Evolutionary conservation across 2,888 invertebrate species (phyloP), one percentile per base, ranked within the genome.

Genomic region (Penaeus monodon): DNA sequence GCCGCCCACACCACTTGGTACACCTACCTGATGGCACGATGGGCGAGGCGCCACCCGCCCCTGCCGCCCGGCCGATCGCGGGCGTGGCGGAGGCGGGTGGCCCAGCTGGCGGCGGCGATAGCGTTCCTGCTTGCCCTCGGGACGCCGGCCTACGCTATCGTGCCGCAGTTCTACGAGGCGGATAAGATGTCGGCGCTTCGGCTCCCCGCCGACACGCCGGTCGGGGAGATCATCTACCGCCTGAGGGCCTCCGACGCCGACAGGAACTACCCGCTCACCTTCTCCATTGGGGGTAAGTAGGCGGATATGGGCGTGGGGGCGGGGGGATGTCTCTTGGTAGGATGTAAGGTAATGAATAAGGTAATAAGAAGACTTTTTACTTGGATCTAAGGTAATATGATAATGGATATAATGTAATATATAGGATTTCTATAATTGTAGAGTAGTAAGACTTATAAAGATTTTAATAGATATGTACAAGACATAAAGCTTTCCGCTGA

Each of bases 171-270:
- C 83, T 85, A 85, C 85, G 85, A 85, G 73, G 82, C 89, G 27
- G 84, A 81, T 49, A 81, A 80, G 29, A 89, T 89, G 89, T 73
- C 89, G 22, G 81, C 44, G n/a, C 83, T 89, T 20, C 20, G 82
- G 68, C 80, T 89, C 17, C 85, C 89, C 7, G 33, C n/a, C 8
- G 83, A 85, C 74, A 89, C 89, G 29, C 80, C 78, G 29, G 65
- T 96, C 91, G 96, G 96, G 91, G 95, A 96, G 85, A 95, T 97
- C 92, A 95, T 98, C 93, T 97, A 97, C 93, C 94, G 97, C 91
- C 94, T 97, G 91, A 95, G 97, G 91, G 97, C 97, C 90, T 96
- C 96, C 91, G 97, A 97, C 92, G 95, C 96, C 88, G 96, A 96
- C 93, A 96, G 96, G 92, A 96, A 97, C 93, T 97, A 96, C 93